These are phyloP conservation scores for Drosophila formosana DNA, from an alignment of 2,888 invertebrate genomes.

Conservation along the genomic window DNA sequence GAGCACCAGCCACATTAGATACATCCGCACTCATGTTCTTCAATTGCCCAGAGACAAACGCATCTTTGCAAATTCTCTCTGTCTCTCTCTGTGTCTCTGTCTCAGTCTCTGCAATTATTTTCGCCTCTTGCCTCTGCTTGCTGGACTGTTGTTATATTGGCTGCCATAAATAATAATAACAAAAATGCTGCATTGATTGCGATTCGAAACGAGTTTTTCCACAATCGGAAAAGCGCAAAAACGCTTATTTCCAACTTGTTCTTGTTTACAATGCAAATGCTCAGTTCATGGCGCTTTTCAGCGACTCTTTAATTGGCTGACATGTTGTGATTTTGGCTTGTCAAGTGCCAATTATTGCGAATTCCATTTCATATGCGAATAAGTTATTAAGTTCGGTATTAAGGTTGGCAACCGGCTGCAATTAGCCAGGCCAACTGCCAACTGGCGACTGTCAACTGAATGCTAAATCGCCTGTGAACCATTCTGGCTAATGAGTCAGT, in stretches of 20 bases:
- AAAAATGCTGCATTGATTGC: constrained; percentile 74
- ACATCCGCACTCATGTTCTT: constrained; percentile 60
- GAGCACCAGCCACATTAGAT: constrained; percentile 48
- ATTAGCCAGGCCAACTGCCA: constrained; percentile 31
- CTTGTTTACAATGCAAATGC: constrained; percentile 41
- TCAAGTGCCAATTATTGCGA: constrained; percentile 51
- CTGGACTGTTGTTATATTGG: constrained; percentile 30
- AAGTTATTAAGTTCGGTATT: constrained; percentile 12
- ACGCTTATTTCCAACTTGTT: constrained; percentile 35
- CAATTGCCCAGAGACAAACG: constrained; percentile 58
- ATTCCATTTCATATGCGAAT: background rate
- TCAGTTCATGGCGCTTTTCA: constrained; percentile 56
- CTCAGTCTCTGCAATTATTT: constrained; percentile 54
- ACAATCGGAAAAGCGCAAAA: constrained; percentile 61
- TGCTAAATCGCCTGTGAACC: constrained; percentile 39
- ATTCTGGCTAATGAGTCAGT: constrained; percentile 40
- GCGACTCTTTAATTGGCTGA: constrained; percentile 73
- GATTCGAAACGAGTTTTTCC: constrained; percentile 66
- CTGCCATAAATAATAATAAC: constrained; percentile 77
- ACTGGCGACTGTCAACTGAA: constrained; percentile 11
- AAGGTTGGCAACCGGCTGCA: constrained; percentile 9
- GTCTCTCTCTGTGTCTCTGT: background rate
- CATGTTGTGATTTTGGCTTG: constrained; percentile 76
- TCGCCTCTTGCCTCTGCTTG: constrained; percentile 29
- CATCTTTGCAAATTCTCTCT: constrained; percentile 41